Base-by-base conservation (phyloP, 2,888 invertebrate species). In the Tenthredo mesomela region DNA sequence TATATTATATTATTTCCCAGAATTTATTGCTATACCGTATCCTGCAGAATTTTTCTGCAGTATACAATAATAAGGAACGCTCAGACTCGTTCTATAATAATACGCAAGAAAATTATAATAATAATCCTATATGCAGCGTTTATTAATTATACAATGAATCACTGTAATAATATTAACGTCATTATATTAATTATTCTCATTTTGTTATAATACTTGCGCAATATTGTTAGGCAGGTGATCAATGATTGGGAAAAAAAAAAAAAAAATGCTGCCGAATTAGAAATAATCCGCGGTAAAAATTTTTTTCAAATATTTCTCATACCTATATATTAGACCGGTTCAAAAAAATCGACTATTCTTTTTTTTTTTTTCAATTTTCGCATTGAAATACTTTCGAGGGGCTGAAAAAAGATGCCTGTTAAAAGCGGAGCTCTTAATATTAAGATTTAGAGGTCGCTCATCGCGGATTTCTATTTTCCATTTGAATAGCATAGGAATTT, bases 51-150 rank as follows among this genome's bases (percentile, higher is more conserved):
- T 75, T 75, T 75, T 47, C 33, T 70, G n/a, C n/a, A n/a, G n/a
- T 10, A 37, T n/a, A 33, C n/a, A 40, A 18, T n/a, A 37, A 70
- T n/a, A 70, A 29, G n/a, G 70, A 70, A 70, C 37, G 70, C 70
- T 9, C 70, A 18, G 40, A 84, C 75, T 84, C 84, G 75, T 84
- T 84, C 70, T 71, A 12, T 71, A 25, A 12, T 71, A 25, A 25
- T 71, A 7, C 15, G 29, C n/a, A 71, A 33, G 2, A 71, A 10
- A 70, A 71, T 18, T 61, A 61, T n/a, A 6, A 70, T 71, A 71
- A 71, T 71, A 40, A 40, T 71, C 29, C 61, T 25, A 10, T 18
- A 40, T 2, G 29, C 29, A 29, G 29, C 70, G n/a, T 70, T 33
- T 37, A 71, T 71, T 37, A 71, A 21, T 37, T 47, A 40, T 47